Base-by-base conservation (phyloP, 2,113 vertebrate genomes). In the Atractosteus spatula region DNA sequence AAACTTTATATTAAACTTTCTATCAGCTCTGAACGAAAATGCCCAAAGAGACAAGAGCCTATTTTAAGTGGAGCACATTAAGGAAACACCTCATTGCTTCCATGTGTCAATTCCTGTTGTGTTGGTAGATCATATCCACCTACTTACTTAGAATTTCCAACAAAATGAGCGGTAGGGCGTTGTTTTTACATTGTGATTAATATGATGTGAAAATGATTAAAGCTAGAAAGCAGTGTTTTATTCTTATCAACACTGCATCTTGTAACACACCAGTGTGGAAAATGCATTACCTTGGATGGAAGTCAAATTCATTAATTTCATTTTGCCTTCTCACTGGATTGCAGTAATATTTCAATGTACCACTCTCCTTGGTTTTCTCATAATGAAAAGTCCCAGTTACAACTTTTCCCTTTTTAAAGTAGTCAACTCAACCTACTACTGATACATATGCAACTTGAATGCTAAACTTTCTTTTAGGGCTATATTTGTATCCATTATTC, bases 101-200 rank as follows among this genome's bases (percentile, higher is more conserved):
- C 74, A 77, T 68, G 68, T 84, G 81, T 87, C 81, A 81, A 79
- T 83, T 90, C 87, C 86, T 84, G 76, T 64, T 74, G 13, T 59
- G 12, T 12, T 8, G 13, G n/a, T 59, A 12, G n/a, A 12, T 59
- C 56, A 59, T 59, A 56, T 83, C 78, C 77, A 77, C n/a, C n/a
- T 66, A 74, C 61, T 5, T 62, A 66, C 62, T 72, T 81, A 76
- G 78, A 81, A 74, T 82, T 87, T 86, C 81, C 78, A 85, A 69
- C 45, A 12, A 3, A 17, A 68, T 57, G 42, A 45, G 54, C 41
- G 65, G 56, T 29, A 45, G 11, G 8, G n/a, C n/a, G 42, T 41
- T 29, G 43, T 61, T 59, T 44, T 44, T 55, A 41, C 8, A 68
- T 16, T 7, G 12, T 51, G 64, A 67, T 55, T 41, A 59, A 67